Percentiles rank a stretch among this genome's conserved stretches.
phyloP scores from a whole-genome alignment of 1,140 invertebrate genomes.

The Trachymyrmex septentrionalis region DNA sequence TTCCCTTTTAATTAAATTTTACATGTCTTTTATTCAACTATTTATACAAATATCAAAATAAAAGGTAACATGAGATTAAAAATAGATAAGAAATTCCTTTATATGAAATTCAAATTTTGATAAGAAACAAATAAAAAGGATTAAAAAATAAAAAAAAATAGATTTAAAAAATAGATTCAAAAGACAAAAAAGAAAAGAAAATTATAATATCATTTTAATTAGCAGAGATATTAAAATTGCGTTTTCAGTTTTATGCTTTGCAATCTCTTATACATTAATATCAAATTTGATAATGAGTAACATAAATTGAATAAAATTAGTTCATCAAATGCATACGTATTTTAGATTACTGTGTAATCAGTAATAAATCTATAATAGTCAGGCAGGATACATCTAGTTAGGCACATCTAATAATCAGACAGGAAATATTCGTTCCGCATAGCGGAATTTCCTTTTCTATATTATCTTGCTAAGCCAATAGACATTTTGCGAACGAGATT shows the following conservation, averaged over 20 bases:
- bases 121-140: not conserved
- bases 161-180: not conserved
- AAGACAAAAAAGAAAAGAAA: not conserved
- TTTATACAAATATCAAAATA: not conserved
- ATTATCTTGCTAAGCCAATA: not conserved
- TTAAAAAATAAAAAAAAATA: not conserved
- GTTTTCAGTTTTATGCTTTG: not conserved
- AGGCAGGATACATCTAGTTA: too few species aligned
- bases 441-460: not conserved
- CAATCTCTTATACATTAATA: too few species aligned
- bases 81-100: too few species aligned
- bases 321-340: not conserved
- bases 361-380: conserved; percentile 45
- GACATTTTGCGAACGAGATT: not conserved
- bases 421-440: not conserved
- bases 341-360: conserved; percentile 5
- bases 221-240: not conserved
- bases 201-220: not conserved
- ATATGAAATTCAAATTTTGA: too few species aligned
- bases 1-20: not conserved
- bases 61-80: too few species aligned
- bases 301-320: not conserved
- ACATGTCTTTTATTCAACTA: not conserved
- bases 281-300: too few species aligned
- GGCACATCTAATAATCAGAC: too few species aligned